Evolutionary conservation across 2,888 invertebrate genomes (phyloP), one percentile per base, ranked within the genome.

Genomic region (Phaonia tiefii): DNA sequence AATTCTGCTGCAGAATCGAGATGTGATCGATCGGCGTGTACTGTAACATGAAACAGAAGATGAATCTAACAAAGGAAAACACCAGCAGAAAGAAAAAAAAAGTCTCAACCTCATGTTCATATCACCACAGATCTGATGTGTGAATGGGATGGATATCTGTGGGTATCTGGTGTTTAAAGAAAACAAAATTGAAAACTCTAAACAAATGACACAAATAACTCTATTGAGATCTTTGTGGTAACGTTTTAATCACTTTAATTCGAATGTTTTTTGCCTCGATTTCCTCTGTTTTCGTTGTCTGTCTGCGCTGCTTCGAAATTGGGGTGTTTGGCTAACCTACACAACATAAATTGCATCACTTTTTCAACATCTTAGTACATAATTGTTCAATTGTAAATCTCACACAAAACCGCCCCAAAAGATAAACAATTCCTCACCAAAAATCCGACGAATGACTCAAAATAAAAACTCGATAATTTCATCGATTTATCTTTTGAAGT

Each of bases 21-120:
- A 58, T 56, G 42, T 58, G 42, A 67, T 75, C 70, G 39, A 54
- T 75, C 69, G 69, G 39, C 31, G 31, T 69, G 46, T 79, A 17
- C 49, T 72, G 67, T 71, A 78, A 78, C 31, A 51, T 54, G 31
- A 67, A 73, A 51, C 51, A 72, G 72, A 67, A 72, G 72, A 67
- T 69, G n/a, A n/a, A n/a, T 7, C 42, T 13, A 17, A 15, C n/a
- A 20, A 39, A 60, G 60, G 60, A 60, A 46, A 60, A 60, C 60
- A 60, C 22, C 42, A 60, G 31, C 60, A 31, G 11, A n/a, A 25
- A 69, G 22, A 63, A 8, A 49, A 31, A 22, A 51, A 13, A 44
- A 10, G 22, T 22, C 66, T 66, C 67, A 51, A 69, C 37, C 54
- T 69, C 39, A 69, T 22, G 13, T 5, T n/a, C n/a, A n/a, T 65